Percentiles rank a stretch among this genome's conserved stretches.
phyloP scores from a whole-genome alignment of 2,113 vertebrate genomes.

The Mungos mungo region DNA sequence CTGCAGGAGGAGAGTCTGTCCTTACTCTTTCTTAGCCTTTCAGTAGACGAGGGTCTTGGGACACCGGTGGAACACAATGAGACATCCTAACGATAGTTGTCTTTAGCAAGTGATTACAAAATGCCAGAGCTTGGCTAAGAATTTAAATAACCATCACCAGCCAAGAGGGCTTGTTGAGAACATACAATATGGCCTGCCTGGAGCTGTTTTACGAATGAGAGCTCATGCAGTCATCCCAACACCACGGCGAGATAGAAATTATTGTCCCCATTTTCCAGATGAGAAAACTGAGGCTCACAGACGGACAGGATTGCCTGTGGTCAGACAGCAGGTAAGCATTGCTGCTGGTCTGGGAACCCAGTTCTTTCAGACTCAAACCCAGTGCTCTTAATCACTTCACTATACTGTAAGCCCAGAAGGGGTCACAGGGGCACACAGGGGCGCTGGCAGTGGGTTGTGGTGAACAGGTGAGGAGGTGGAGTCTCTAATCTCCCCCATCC shows the following conservation, averaged over 20 bases:
- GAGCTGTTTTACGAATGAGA: background rate
- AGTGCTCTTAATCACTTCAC: background rate
- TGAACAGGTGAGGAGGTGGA: background rate
- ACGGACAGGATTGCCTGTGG: background rate
- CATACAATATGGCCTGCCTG: background rate
- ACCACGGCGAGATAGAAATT: background rate
- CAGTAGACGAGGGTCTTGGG: background rate
- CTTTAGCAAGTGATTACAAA: background rate
- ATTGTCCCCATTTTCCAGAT: background rate
- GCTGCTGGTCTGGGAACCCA: background rate
- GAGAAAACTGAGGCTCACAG: background rate
- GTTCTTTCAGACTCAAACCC: background rate
- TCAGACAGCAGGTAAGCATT: background rate
- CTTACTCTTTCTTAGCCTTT: background rate
- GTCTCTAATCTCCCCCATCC: background rate
- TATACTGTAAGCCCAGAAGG: background rate
- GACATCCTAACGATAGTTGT: background rate
- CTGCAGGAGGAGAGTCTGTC: background rate
- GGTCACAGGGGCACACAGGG: fast-evolving
- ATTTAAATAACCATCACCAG: background rate
- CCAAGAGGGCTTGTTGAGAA: background rate
- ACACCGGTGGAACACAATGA: background rate
- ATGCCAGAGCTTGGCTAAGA: background rate
- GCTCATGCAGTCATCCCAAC: background rate
- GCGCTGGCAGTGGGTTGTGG: background rate